Evolutionary conservation across 2,888 invertebrate genomes (phyloP).

Genomic region (Anarsia innoxiella): DNA sequence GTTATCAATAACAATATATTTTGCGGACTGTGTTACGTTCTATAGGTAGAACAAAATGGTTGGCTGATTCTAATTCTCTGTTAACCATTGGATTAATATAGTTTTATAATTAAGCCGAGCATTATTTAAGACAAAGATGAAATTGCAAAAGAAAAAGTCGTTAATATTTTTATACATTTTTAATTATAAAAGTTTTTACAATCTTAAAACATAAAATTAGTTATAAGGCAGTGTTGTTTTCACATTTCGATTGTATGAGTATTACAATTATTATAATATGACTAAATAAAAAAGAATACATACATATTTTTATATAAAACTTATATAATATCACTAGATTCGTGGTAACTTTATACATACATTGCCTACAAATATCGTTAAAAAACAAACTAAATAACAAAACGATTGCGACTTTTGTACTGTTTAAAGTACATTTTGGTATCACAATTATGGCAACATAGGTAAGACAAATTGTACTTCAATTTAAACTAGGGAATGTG

Average conservation of each 20-base stretch:
- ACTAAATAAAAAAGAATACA: slow-evolving; percentile 27
- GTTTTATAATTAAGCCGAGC: too few species aligned
- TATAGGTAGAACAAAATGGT: too few species aligned
- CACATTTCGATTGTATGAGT: slow-evolving; percentile 53
- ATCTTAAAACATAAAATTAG: slow-evolving; percentile 51
- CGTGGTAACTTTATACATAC: slow-evolving; percentile 32
- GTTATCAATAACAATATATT: too few species aligned
- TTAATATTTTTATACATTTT: slow-evolving; percentile 30
- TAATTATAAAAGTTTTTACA: slow-evolving; percentile 36
- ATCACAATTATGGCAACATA: slow-evolving; percentile 68
- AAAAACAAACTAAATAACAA: slow-evolving; percentile 25
- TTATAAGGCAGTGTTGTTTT: slow-evolving; percentile 64
- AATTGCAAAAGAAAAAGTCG: background rate
- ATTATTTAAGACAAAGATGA: too few species aligned
- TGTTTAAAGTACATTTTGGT: slow-evolving; percentile 41
- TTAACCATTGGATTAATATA: too few species aligned
- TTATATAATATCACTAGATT: slow-evolving; percentile 35
- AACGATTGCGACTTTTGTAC: slow-evolving; percentile 21
- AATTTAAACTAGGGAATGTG: slow-evolving; percentile 48
- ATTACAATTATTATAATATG: slow-evolving; percentile 38
- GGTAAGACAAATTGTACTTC: slow-evolving; percentile 20
- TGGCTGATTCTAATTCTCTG: too few species aligned
- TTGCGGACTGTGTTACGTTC: too few species aligned
- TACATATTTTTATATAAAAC: slow-evolving; percentile 18
- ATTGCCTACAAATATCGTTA: slow-evolving; percentile 15